Conservation (phyloP, 2,113 vertebrate species). For the Ptychochromis oligacanthus region DNA sequence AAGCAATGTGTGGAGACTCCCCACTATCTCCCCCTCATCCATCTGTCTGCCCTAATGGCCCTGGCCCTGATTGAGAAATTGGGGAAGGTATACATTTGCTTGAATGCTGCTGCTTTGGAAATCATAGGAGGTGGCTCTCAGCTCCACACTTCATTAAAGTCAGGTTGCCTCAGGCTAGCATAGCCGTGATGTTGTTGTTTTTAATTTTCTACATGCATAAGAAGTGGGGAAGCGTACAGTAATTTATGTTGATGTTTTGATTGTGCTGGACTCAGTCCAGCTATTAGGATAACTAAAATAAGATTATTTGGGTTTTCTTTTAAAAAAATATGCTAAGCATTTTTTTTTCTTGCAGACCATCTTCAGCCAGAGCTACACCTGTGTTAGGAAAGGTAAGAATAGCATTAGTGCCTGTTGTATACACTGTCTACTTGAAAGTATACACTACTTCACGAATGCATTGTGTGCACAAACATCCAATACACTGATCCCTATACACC, state of each 20-base stretch:
- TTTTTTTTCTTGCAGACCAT: slow-evolving; percentile 60
- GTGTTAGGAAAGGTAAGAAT: slow-evolving; percentile 67
- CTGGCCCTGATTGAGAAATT: slow-evolving; percentile 26
- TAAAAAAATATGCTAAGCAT: background rate
- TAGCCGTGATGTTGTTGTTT: background rate
- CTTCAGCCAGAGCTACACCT: slow-evolving; percentile 60
- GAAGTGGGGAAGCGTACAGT: background rate
- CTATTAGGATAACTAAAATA: background rate
- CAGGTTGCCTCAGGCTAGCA: background rate
- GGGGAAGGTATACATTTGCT: background rate
- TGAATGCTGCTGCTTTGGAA: slow-evolving; percentile 7
- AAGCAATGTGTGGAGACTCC: no score
- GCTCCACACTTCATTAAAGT: slow-evolving; percentile 11
- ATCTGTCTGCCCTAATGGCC: slow-evolving; percentile 16
- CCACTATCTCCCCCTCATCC: background rate
- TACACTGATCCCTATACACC: no score
- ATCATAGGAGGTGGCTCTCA: slow-evolving; percentile 23
- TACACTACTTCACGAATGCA: background rate
- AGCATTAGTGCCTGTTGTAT: background rate
- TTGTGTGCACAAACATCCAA: background rate
- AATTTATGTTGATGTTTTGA: background rate
- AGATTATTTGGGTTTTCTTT: background rate
- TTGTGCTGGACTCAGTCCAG: background rate
- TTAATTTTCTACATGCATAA: background rate
- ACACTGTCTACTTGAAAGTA: background rate